Percentiles rank a stretch among this genome's conserved stretches.
Conservation (phyloP, 2,797 vertebrate species). For the Cichlasoma orientale region DNA sequence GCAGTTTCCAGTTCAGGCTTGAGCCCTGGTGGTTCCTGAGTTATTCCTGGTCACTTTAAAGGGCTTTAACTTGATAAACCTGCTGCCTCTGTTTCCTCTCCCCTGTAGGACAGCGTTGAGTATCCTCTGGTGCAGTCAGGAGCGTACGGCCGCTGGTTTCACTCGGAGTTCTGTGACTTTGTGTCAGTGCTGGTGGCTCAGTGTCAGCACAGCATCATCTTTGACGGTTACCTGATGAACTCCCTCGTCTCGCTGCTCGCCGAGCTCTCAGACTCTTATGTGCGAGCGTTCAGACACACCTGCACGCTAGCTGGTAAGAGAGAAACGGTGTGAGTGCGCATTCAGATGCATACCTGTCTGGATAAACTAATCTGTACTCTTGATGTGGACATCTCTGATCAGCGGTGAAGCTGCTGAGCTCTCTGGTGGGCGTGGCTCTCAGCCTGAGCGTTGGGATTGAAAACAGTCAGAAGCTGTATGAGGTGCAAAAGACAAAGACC, state of each 20-base stretch:
- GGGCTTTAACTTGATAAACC: background rate
- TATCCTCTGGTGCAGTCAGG: conserved; percentile 89
- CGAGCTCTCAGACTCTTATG: conserved; percentile 86
- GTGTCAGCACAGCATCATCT: conserved; percentile 87
- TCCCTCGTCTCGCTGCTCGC: conserved; percentile 88
- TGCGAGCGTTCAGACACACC: conserved; percentile 92
- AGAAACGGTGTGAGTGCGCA: background rate
- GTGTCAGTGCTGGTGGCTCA: conserved; percentile 87
- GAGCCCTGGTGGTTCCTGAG: too few species aligned
- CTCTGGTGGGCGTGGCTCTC: conserved; percentile 82
- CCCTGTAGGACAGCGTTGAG: conserved; percentile 83
- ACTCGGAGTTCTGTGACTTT: conserved; percentile 91
- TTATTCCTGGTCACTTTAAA: background rate
- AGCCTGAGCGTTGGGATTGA: conserved; percentile 84
- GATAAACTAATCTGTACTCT: background rate
- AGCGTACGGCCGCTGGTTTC: conserved; percentile 89
- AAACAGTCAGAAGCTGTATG: conserved; percentile 85
- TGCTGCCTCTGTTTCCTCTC: background rate
- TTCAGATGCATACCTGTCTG: too few species aligned
- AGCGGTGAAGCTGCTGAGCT: conserved; percentile 90
- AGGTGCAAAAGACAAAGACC: conserved; percentile 83
- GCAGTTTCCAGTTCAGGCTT: too few species aligned
- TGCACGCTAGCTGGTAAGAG: conserved; percentile 89
- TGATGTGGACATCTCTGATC: background rate
- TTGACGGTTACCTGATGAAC: conserved; percentile 89